Evolutionary conservation across 2,113 vertebrate genomes (phyloP).

Genomic region (Glareola pratincola): DNA sequence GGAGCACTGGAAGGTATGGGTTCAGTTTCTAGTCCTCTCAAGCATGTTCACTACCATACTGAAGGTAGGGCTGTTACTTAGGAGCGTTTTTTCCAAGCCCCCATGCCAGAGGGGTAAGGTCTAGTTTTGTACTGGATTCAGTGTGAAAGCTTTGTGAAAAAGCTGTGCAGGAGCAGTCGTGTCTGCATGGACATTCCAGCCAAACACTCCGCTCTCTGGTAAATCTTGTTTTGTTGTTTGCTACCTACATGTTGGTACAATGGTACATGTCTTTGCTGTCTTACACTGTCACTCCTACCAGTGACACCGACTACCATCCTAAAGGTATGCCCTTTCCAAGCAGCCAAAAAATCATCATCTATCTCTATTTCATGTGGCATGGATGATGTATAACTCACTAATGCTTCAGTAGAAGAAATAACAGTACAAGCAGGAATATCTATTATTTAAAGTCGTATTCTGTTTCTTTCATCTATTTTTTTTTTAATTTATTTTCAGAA

Average conservation of each 20-base stretch:
- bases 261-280: background rate
- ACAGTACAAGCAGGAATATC: background rate
- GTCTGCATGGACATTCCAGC: rapidly evolving
- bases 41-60: rapidly evolving
- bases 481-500: background rate
- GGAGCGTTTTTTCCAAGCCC: background rate
- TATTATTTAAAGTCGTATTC: background rate
- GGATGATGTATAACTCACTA: background rate
- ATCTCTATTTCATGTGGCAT: background rate
- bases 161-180: background rate
- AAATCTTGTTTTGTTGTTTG: background rate
- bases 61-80: background rate
- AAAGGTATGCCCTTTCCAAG: background rate
- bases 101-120: background rate
- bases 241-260: background rate
- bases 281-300: background rate
- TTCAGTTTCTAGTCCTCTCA: background rate
- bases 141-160: background rate
- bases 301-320: background rate
- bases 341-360: background rate
- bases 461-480: background rate
- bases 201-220: background rate
- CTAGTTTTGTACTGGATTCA: background rate
- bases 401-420: background rate
- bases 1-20: background rate